A percentile compares a stretch with the other conserved stretches of the same genome.
These are phyloP conservation scores for Mesodorylaimus sp. DNA, from an alignment of 2,888 invertebrate species.

Conservation along the genomic window DNA sequence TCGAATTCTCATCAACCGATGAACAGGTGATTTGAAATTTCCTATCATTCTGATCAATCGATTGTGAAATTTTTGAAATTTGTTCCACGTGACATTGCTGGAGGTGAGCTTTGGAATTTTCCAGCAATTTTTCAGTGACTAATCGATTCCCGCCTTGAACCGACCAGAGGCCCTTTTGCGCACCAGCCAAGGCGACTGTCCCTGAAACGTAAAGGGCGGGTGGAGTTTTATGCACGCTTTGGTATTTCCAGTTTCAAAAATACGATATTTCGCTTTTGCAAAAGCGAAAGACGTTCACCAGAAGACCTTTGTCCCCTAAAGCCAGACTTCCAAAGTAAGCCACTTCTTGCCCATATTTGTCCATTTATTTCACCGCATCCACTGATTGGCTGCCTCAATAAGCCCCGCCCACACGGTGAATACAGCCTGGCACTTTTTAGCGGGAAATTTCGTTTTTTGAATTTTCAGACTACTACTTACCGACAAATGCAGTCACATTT, in stretches of 20 bases:
- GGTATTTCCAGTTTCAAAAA: not conserved
- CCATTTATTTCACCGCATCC: not conserved
- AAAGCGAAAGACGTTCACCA: not conserved
- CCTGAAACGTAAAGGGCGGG: constrained; percentile 33
- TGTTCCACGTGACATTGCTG: constrained; percentile 15
- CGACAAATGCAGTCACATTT: constrained; percentile 41
- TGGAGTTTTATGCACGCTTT: not conserved
- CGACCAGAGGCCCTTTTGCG: constrained; percentile 40
- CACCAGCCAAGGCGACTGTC: constrained; percentile 40
- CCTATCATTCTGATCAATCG: not conserved
- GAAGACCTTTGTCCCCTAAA: too few relatives aligned
- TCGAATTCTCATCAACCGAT: not conserved
- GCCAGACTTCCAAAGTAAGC: too few relatives aligned
- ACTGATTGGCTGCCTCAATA: too few relatives aligned
- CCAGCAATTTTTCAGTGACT: constrained; percentile 33
- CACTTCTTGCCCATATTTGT: not conserved
- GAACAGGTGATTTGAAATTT: not conserved
- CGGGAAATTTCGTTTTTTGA: too few relatives aligned
- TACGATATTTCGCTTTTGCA: not conserved
- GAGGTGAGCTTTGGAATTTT: constrained; percentile 33
- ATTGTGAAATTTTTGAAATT: too few relatives aligned
- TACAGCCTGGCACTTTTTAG: too few relatives aligned
- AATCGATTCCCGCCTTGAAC: constrained; percentile 43
- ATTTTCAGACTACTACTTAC: too few relatives aligned
- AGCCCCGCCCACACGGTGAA: too few relatives aligned